Conservation (phyloP, 2,113 vertebrate genomes). For the Rhinoptilus africanus region DNA sequence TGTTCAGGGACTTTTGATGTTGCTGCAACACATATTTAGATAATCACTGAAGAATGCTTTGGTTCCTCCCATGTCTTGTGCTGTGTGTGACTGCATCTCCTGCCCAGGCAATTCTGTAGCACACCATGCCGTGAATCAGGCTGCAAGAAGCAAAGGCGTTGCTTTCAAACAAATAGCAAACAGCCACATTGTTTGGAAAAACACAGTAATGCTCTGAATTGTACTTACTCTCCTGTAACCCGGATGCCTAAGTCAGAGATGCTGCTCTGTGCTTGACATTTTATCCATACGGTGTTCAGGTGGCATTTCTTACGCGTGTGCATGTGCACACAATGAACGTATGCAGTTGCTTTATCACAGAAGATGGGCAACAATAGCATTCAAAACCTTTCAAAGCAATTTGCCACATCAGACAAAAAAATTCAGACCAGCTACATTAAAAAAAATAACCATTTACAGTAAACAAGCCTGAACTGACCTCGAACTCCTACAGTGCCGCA, state of each 20-base stretch:
- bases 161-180: neutral
- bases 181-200: neutral
- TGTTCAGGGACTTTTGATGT: conserved; percentile 49
- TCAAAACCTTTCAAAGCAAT: neutral
- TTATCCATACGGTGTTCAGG: neutral
- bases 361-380: neutral
- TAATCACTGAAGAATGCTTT: conserved; percentile 65
- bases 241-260: neutral
- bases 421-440: neutral
- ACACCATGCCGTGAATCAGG: neutral
- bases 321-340: neutral
- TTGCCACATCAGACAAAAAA: neutral
- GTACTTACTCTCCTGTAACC: neutral
- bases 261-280: neutral
- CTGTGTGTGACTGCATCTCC: conserved; percentile 10
- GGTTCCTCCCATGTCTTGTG: conserved; percentile 55
- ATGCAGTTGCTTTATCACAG: neutral
- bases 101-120: conserved; percentile 4
- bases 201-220: neutral
- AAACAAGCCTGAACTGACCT: neutral
- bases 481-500: neutral
- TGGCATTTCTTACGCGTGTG: neutral
- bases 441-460: neutral
- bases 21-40: conserved; percentile 53
- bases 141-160: neutral